Evolutionary conservation across 2,888 invertebrate species (phyloP), one percentile per base, ranked within the genome.

Genomic region (Gasteruption jaculator): DNA sequence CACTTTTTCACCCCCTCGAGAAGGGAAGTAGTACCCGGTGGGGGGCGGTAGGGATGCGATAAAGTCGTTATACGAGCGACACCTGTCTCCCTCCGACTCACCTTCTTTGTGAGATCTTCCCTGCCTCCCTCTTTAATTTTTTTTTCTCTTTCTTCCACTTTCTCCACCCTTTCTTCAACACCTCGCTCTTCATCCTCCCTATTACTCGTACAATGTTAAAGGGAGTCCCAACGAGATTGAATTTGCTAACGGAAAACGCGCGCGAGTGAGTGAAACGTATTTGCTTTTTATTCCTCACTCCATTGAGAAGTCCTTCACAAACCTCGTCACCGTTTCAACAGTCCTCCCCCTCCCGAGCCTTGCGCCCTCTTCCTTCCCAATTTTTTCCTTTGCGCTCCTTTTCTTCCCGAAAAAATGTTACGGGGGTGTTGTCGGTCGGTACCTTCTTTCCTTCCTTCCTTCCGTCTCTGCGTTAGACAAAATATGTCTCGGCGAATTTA

Each of bases 171-270:
- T 46, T 43, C 50, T 48, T 56, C 54, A 50, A 52, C 50, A 50
- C 52, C 49, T 51, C 48, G 49, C 50, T 51, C 14, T 10, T 6
- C 46, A 49, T 44, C 63, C 61, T 65, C 58, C 61, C 65, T 63
- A 67, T 67, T 67, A 66, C 60, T 53, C 53, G 62, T 59, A 66
- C 66, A 67, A 67, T 67, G 67, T 65, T 66, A 65, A 64, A 61
- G 65, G 63, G 62, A 62, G 60, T 61, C 61, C 63, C 60, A 60
- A 63, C 66, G 64, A 68, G 66, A 68, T 68, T 68, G 67, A 68
- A 67, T 68, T 68, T 67, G 64, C 67, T 61, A 65, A 65, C 65
- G 63, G 65, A 65, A 65, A 65, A 65, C 60, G 65, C 65, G 67
- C 60, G 65, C 65, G 67, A 65, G 63, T 61, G 65, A 67, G 64